Conservation (phyloP, 2,113 vertebrate genomes). For the Oryctolagus cuniculus region DNA sequence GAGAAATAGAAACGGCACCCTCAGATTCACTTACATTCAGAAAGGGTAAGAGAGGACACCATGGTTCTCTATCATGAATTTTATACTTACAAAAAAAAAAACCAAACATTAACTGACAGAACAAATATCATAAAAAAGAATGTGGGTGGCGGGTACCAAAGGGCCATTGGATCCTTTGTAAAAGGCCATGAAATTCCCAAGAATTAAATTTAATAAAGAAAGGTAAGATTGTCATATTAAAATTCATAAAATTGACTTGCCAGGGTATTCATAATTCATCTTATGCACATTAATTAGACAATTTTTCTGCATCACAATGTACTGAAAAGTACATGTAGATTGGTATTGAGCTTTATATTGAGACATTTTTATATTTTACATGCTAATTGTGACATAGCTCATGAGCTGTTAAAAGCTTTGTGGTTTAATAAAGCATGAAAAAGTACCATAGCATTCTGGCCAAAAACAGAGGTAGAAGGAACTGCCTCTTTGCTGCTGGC, state of each 20-base stretch:
- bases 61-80: slow-evolving; percentile 20
- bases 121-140: slow-evolving; percentile 34
- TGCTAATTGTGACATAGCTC: neutral
- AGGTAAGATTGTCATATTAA: slow-evolving; percentile 44
- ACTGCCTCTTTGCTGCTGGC: neutral
- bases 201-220: slow-evolving; percentile 67
- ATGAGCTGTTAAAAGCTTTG: slow-evolving; percentile 17
- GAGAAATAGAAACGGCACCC: neutral
- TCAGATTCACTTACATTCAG: neutral
- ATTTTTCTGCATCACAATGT: neutral
- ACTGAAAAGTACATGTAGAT: slow-evolving; percentile 40
- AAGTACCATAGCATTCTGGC: neutral
- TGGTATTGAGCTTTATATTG: slow-evolving; percentile 3
- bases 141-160: slow-evolving; percentile 51
- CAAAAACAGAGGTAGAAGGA: neutral
- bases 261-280: slow-evolving; percentile 17
- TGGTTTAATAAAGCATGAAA: slow-evolving; percentile 33
- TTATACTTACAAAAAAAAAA: slow-evolving; percentile 45
- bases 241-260: slow-evolving; percentile 38
- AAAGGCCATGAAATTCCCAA: slow-evolving; percentile 34
- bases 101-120: slow-evolving; percentile 54
- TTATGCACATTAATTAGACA: neutral
- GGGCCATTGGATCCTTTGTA: slow-evolving; percentile 42
- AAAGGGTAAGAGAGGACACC: neutral
- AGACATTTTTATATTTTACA: neutral